phyloP scores from a whole-genome alignment of 2,888 invertebrate genomes.

The Hypolimnas misippus region DNA sequence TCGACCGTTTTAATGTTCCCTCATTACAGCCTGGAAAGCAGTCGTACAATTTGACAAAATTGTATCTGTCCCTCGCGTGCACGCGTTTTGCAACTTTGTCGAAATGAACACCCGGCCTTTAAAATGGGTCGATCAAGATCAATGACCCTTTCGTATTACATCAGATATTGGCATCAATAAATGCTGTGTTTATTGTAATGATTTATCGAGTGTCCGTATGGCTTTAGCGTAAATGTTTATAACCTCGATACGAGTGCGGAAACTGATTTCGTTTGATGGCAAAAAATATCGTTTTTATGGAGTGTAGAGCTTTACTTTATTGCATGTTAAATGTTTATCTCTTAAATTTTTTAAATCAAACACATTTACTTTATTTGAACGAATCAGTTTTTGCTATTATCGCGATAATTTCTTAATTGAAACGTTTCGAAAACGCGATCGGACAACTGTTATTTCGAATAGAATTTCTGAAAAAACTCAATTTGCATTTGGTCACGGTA shows the following conservation, averaged over 20 bases:
- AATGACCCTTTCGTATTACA: conserved; percentile 36
- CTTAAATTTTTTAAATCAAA: not conserved
- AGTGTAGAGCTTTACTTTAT: not conserved
- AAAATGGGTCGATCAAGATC: conserved; percentile 37
- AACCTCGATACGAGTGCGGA: conserved; percentile 20
- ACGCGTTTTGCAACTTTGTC: conserved; percentile 34
- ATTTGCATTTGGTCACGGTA: not conserved
- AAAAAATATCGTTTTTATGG: conserved; percentile 10
- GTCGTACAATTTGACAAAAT: conserved; percentile 55
- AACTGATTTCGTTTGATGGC: conserved; percentile 16
- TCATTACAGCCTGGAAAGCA: conserved; percentile 47
- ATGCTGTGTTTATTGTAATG: conserved; percentile 29
- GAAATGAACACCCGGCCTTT: conserved; percentile 17
- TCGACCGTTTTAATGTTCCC: conserved; percentile 50
- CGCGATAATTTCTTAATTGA: not conserved
- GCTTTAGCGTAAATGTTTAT: conserved; percentile 27
- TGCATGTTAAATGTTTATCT: not conserved
- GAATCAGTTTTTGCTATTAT: conserved; percentile 2
- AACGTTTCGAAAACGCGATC: not conserved
- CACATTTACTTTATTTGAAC: not conserved
- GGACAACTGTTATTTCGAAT: not conserved
- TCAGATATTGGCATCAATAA: conserved; percentile 38
- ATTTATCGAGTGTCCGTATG: conserved; percentile 32
- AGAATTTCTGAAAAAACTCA: conserved; percentile 6
- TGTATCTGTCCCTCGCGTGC: conserved; percentile 42